Evolutionary conservation across 1,140 invertebrate genomes (phyloP).

Genomic region (Caenorhabditis latens): DNA sequence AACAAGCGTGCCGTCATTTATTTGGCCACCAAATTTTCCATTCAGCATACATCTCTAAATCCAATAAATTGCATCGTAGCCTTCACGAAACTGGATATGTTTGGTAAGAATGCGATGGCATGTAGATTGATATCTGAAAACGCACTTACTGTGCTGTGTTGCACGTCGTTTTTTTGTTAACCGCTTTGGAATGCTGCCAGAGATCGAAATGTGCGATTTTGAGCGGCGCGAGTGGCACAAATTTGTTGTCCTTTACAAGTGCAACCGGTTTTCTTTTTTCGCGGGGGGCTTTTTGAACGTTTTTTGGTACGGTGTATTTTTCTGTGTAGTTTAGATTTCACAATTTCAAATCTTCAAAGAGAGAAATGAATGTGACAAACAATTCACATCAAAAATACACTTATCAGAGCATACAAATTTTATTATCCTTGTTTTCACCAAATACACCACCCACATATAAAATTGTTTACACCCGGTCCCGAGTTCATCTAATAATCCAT

Average conservation of each 20-base stretch:
- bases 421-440: too few relatives aligned
- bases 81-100: constrained; percentile 24
- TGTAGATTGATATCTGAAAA: constrained; percentile 38
- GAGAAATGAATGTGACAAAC: too few relatives aligned
- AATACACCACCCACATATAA: too few relatives aligned
- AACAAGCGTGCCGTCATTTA: background rate
- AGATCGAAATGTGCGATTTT: background rate
- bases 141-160: constrained; percentile 22
- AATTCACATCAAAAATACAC: too few relatives aligned
- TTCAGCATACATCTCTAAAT: background rate
- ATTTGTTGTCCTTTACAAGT: constrained; percentile 22
- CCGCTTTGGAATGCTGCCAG: constrained; percentile 39
- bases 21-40: constrained; percentile 7
- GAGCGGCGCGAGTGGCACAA: background rate
- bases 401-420: too few relatives aligned
- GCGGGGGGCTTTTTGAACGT: background rate
- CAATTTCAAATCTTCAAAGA: too few relatives aligned
- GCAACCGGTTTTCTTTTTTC: background rate
- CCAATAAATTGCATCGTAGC: background rate
- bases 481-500: too few relatives aligned
- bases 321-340: too few relatives aligned
- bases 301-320: too few relatives aligned
- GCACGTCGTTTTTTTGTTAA: constrained; percentile 24
- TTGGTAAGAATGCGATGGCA: background rate
- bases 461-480: background rate